Base-by-base conservation (phyloP, 2,888 invertebrate species). In the Epistrophe grossulariae region DNA sequence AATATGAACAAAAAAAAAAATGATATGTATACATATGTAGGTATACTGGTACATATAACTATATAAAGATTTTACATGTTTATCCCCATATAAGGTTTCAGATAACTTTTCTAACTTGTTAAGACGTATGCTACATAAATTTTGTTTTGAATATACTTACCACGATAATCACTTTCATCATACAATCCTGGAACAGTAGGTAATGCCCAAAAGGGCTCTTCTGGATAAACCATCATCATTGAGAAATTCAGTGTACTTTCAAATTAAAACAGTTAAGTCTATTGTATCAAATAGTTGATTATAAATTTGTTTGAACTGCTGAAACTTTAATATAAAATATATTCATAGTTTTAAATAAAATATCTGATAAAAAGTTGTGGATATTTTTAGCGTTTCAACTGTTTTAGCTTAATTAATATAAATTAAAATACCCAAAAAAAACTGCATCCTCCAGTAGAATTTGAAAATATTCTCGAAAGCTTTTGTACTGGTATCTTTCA, bases 171-270 rank as follows among this genome's bases (percentile, higher is more conserved):
- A 80, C 92, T 90, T 83, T 93, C 93, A 88, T 93, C 93, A 77
- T 93, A 92, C 81, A 93, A 89, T 84, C 93, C 93, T 73, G 92
- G 92, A 88, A 92, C 91, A 71, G 91, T 91, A 84, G 93, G 93
- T 88, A 93, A 89, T 68, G 92, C 92, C 93, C 93, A 93, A 89
- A 92, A 92, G 89, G 93, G 92, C 91, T 93, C 93, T 88, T 93
- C 93, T 35, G 93, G 92, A 90, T 93, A 93, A 73, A 93, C 92
- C 93, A 93, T 93, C 91, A 91, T 93, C 89, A 89, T 91, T 88
- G 87, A 89, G 28, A 82, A 64, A 71, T 85, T 73, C 73, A 76
- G 57, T 52, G n/a, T 13, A 52, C 71, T 77, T 81, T 74, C 2
- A 31, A 74, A 48, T 38, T 35, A 31, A 35, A 45, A 35, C 11